Evolutionary conservation across 1,140 invertebrate species (phyloP).

Genomic region (Condylostylus longicornis): DNA sequence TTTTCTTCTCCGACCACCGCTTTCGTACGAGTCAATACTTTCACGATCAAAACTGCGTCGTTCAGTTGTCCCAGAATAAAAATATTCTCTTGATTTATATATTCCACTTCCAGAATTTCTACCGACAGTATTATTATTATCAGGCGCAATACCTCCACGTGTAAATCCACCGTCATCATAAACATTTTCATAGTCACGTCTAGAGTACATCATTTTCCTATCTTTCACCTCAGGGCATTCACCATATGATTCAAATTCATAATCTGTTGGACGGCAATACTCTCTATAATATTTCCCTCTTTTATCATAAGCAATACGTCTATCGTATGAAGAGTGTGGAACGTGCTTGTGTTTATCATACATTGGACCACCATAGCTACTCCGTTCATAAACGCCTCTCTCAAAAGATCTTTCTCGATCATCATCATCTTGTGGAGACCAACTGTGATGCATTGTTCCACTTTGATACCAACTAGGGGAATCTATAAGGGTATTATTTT

Average conservation of each 20-base stretch:
- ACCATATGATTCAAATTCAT: slow-evolving; percentile 21
- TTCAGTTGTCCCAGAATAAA: slow-evolving; percentile 21
- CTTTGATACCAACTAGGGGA: slow-evolving; percentile 29
- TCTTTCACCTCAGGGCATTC: slow-evolving; percentile 4
- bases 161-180: slow-evolving; percentile 26
- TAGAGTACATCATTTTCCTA: slow-evolving; percentile 3
- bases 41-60: slow-evolving; percentile 31
- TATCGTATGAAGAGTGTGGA: slow-evolving; percentile 15
- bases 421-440: slow-evolving; percentile 30
- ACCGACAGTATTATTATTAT: slow-evolving; percentile 7
- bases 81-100: slow-evolving; percentile 19
- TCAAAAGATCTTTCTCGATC: slow-evolving; percentile 24
- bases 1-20: slow-evolving; percentile 19
- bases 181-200: slow-evolving; percentile 24
- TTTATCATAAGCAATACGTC: slow-evolving; percentile 14
- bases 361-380: slow-evolving; percentile 26
- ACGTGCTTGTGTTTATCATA: slow-evolving; percentile 26
- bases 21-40: slow-evolving; percentile 30
- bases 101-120: slow-evolving; percentile 1
- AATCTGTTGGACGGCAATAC: slow-evolving; percentile 22
- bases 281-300: slow-evolving; percentile 21
- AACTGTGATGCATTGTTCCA: slow-evolving; percentile 24
- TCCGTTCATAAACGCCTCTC: slow-evolving; percentile 26
- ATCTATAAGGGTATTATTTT: slow-evolving; percentile 11
- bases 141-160: not conserved